phyloP scores from a whole-genome alignment of 2,113 vertebrate genomes.

The Mionectes macconnelli region DNA sequence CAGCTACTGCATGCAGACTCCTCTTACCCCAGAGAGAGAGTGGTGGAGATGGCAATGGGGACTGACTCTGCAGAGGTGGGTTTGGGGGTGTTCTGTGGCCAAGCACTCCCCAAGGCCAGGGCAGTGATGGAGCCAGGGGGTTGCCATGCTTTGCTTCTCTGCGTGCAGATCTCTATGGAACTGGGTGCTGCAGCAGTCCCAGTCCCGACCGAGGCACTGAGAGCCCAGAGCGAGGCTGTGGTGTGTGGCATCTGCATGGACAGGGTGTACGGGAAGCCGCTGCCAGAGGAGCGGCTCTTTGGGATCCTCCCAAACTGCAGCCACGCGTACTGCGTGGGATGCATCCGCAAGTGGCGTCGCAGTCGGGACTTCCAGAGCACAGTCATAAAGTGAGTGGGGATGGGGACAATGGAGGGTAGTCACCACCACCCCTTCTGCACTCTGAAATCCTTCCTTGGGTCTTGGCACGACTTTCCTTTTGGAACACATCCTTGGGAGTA shows the following conservation, averaged over 20 bases:
- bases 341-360: slow-evolving; percentile 84
- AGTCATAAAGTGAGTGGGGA: slow-evolving; percentile 78
- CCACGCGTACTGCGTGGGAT: slow-evolving; percentile 84
- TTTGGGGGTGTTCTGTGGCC: rapidly evolving
- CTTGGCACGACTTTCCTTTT: not conserved
- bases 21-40: not conserved
- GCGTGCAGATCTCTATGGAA: not conserved
- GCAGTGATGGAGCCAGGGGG: not conserved
- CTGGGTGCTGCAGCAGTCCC: rapidly evolving
- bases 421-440: rapidly evolving
- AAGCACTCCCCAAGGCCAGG: rapidly evolving
- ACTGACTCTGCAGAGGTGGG: not conserved
- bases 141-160: not conserved
- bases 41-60: rapidly evolving
- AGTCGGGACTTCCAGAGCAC: slow-evolving; percentile 75
- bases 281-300: slow-evolving; percentile 71
- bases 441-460: not conserved
- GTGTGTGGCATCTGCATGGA: slow-evolving; percentile 93
- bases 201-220: not conserved
- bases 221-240: slow-evolving; percentile 72
- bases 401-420: rapidly evolving
- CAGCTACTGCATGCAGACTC: not conserved
- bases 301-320: slow-evolving; percentile 87
- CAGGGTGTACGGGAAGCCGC: slow-evolving; percentile 82
- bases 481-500: rapidly evolving